Evolutionary conservation across 1,140 invertebrate genomes (phyloP).

Genomic region (Aplysia californica): DNA sequence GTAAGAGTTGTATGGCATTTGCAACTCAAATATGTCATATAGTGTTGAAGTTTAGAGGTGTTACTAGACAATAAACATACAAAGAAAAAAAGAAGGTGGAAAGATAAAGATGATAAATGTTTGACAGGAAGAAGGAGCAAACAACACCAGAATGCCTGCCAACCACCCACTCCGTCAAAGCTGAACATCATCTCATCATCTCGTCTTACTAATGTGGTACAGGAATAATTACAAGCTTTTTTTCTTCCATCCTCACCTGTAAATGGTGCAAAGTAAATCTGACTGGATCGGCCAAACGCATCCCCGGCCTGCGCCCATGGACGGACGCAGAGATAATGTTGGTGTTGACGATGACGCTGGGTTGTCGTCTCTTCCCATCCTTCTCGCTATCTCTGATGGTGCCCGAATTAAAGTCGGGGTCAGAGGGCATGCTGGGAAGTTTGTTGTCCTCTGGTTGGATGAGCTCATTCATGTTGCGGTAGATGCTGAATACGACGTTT

Average conservation of each 20-base stretch:
- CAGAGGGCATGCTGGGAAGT: background rate
- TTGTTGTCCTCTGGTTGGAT: slow-evolving; percentile 9
- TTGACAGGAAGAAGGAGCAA: background rate
- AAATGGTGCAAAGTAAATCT: slow-evolving; percentile 11
- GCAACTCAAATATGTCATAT: no score
- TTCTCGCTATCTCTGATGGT: background rate
- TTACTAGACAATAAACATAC: no score
- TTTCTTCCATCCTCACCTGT: background rate
- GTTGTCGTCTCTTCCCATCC: background rate
- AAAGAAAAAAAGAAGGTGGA: background rate
- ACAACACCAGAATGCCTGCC: background rate
- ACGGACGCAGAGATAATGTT: slow-evolving; percentile 21
- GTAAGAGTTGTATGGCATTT: background rate
- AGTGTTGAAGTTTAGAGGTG: no score
- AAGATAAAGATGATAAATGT: background rate
- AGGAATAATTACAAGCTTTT: background rate
- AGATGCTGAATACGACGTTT: slow-evolving; percentile 17
- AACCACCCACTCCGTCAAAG: background rate
- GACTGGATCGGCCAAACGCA: slow-evolving; percentile 1
- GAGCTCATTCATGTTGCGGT: slow-evolving; percentile 16
- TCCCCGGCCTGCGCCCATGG: background rate
- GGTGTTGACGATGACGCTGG: background rate
- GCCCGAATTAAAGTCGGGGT: background rate
- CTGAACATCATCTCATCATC: background rate
- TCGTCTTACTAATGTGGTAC: background rate